Base-by-base conservation (phyloP, 2,888 invertebrate species). In the Polydrusus tereticollis region DNA sequence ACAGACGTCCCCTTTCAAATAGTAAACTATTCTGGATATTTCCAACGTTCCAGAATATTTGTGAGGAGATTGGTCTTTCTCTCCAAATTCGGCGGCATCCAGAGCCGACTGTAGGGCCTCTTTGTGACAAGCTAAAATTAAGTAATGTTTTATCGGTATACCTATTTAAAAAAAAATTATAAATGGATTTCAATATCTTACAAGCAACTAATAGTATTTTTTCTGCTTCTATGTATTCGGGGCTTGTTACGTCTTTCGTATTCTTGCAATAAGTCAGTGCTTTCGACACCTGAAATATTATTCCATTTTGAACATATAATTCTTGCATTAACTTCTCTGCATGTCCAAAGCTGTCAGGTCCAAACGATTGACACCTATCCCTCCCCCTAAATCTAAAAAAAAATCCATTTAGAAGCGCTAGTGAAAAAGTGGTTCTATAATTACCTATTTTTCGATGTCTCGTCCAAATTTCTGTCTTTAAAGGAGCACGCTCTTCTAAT, bases 161-260 rank as follows among this genome's bases (percentile, higher is more conserved):
- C n/a, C n/a, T n/a, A n/a, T n/a, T n/a, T n/a, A n/a, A n/a, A n/a
- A n/a, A n/a, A n/a, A n/a, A n/a, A n/a, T 52, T 20, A 52, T 5
- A n/a, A 41, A 4, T 8, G 26, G 4, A 26, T 5, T 5, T 26
- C 3, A 26, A 26, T 5, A 5, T 26, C 78, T 77, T 73, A 78
- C 79, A 72, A 36, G 78, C 78, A 62, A 78, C 66, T 58, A 79
- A 68, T 2, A 79, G 63, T 20, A 79, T 79, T 62, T 76, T 79
- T 58, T 79, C 79, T 4, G 78, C 78, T 73, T 79, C 79, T 6
- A 79, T 52, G 62, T 76, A 74, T 64, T 78, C 79, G 12, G 59
- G 68, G 38, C 78, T 75, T 4, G 65, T 47, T 20, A 78, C 68
- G 29, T 78, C 74, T 18, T 76, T 78, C 0, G 74, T 72, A 10